Conservation (phyloP, 2,888 invertebrate species). For the Diogma glabrata region DNA sequence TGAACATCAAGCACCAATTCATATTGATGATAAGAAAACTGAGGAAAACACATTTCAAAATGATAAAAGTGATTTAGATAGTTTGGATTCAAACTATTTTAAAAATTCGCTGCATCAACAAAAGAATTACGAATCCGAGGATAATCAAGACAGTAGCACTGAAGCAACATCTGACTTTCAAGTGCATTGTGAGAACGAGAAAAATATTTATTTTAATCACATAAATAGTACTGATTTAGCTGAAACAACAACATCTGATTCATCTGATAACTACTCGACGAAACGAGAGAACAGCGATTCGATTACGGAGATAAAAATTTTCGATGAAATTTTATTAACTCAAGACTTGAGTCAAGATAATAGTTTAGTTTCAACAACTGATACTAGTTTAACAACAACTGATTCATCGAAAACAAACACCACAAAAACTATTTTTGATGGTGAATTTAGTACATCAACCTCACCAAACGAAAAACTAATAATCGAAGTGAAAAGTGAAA, state of each 20-base stretch:
- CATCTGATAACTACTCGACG: conserved; percentile 32
- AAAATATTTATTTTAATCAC: too few relatives aligned
- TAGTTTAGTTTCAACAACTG: not conserved
- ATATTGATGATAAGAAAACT: not conserved
- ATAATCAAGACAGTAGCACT: not conserved
- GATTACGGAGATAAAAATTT: conserved; percentile 12
- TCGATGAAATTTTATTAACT: conserved; percentile 6
- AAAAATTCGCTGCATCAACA: conserved; percentile 35
- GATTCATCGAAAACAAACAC: conserved; percentile 7
- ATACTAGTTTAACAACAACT: conserved; percentile 6
- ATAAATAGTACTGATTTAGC: conserved; percentile 29
- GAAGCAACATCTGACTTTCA: conserved; percentile 20
- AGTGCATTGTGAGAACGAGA: conserved; percentile 24
- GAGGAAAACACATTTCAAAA: conserved; percentile 23
- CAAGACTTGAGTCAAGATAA: not conserved
- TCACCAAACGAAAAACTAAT: conserved; percentile 1
- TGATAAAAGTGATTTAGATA: conserved; percentile 38
- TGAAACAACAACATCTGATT: conserved; percentile 32
- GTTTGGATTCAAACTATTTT: conserved; percentile 36
- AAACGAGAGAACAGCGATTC: conserved; percentile 8
- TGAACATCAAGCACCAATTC: conserved; percentile 18
- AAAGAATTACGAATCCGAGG: conserved; percentile 17
- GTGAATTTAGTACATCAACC: not conserved
- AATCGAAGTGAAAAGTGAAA: conserved; percentile 4
- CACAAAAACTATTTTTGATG: not conserved